Evolutionary conservation across 2,888 invertebrate genomes (phyloP).

Genomic region (Drosophila greeni): DNA sequence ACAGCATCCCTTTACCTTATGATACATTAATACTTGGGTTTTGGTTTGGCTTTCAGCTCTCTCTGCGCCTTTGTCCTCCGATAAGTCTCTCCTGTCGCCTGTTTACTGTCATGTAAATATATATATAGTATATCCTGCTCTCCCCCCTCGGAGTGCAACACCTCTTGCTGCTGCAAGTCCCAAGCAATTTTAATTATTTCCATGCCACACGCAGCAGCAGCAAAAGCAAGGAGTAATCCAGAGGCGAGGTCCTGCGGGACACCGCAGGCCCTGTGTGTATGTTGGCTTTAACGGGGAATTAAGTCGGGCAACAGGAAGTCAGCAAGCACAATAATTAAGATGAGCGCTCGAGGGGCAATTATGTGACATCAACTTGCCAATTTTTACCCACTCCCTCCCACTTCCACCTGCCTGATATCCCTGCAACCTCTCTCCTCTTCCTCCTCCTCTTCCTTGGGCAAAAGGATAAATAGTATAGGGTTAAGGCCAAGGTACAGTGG

Average conservation of each 20-base stretch:
- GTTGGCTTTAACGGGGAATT: conserved; percentile 42
- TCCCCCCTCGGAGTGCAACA: conserved; percentile 1
- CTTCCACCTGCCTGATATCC: neutral
- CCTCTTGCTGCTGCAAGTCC: conserved; percentile 2
- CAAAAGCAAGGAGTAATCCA: conserved; percentile 9
- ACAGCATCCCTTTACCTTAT: neutral
- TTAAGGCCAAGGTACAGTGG: neutral
- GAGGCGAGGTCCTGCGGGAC: conserved; percentile 11
- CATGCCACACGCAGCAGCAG: conserved; percentile 24
- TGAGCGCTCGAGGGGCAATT: conserved; percentile 46
- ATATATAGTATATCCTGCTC: neutral
- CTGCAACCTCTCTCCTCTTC: neutral
- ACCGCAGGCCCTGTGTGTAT: conserved; percentile 17
- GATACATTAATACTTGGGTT: neutral
- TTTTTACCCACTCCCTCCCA: conserved; percentile 19
- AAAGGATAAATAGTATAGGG: conserved; percentile 5
- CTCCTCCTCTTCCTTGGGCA: neutral
- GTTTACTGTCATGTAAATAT: conserved; percentile 16
- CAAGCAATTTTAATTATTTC: conserved; percentile 37
- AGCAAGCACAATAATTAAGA: conserved; percentile 41
- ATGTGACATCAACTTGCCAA: conserved; percentile 50
- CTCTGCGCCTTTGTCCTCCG: conserved; percentile 5
- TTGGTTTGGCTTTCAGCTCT: neutral
- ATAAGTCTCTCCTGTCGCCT: neutral
- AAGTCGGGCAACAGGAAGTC: conserved; percentile 45